These are phyloP conservation scores for Pheucticus melanocephalus DNA, from an alignment of 2,113 vertebrate genomes.

Conservation along the genomic window DNA sequence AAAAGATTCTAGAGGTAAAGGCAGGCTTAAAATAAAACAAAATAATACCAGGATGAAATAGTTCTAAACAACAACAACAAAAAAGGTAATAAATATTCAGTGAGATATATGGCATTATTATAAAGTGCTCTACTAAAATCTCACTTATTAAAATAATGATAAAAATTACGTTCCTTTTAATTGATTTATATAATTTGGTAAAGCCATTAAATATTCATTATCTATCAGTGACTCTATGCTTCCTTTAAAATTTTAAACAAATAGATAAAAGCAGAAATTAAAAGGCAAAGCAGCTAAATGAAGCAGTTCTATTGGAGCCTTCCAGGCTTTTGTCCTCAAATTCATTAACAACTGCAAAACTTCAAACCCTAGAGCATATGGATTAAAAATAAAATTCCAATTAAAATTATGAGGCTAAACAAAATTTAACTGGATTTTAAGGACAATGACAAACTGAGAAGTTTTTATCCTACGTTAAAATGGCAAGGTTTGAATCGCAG, in stretches of 20 bases:
- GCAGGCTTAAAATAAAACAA: conserved; percentile 35
- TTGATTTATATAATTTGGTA: conserved; percentile 49
- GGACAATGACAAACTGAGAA: background rate
- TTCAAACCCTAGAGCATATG: background rate
- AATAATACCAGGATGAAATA: conserved; percentile 36
- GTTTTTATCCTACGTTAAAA: background rate
- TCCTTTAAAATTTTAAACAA: conserved; percentile 20
- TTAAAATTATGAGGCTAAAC: background rate
- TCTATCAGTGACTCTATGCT: conserved; percentile 31
- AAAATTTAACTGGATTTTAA: conserved; percentile 2
- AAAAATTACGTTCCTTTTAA: conserved; percentile 61
- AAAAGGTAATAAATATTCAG: conserved; percentile 70
- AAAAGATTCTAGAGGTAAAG: conserved; percentile 37
- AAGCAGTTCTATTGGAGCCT: background rate
- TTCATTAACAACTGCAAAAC: background rate
- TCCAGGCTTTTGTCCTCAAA: conserved; percentile 19
- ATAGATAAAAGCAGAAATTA: conserved; percentile 51
- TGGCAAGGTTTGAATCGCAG: background rate
- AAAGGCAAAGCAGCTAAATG: conserved; percentile 42
- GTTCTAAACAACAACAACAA: conserved; percentile 28
- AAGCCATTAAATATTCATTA: conserved; percentile 57
- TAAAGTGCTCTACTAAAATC: conserved; percentile 71
- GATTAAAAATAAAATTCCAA: background rate
- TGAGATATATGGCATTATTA: conserved; percentile 63
- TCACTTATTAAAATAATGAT: conserved; percentile 17